Conservation (phyloP, 2,113 vertebrate species). For the Osmerus eperlanus region DNA sequence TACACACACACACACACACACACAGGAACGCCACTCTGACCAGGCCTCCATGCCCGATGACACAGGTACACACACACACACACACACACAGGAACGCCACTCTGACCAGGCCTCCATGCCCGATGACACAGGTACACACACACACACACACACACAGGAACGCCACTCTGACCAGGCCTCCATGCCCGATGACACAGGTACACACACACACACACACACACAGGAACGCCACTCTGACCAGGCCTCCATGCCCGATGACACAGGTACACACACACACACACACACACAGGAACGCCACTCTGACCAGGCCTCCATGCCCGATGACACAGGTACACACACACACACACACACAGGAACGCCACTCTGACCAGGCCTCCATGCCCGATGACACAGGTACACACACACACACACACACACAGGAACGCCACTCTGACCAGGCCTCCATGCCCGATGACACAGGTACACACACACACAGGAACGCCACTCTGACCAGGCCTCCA, state of each 20-base stretch:
- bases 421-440: slow-evolving; percentile 96
- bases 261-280: slow-evolving; percentile 63
- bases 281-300: slow-evolving; percentile 89
- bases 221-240: slow-evolving; percentile 97
- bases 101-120: slow-evolving; percentile 98
- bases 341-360: slow-evolving; percentile 78
- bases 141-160: slow-evolving; percentile 69
- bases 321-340: slow-evolving; percentile 83
- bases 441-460: slow-evolving; percentile 98
- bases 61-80: slow-evolving; percentile 71
- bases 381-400: slow-evolving; percentile 89
- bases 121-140: slow-evolving; percentile 85
- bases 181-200: slow-evolving; percentile 96
- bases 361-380: slow-evolving; percentile 98
- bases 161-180: slow-evolving; percentile 97
- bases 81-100: slow-evolving; percentile 84
- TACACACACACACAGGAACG: slow-evolving; percentile 76
- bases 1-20: slow-evolving; percentile 14
- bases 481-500: slow-evolving; percentile 96
- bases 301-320: slow-evolving; percentile 97
- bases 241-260: slow-evolving; percentile 98
- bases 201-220: background rate
- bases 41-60: slow-evolving; percentile 99
- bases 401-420: slow-evolving; percentile 61
- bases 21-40: slow-evolving; percentile 95